Conservation (phyloP, 2,797 vertebrate genomes). For the Eulemur rubriventer region DNA sequence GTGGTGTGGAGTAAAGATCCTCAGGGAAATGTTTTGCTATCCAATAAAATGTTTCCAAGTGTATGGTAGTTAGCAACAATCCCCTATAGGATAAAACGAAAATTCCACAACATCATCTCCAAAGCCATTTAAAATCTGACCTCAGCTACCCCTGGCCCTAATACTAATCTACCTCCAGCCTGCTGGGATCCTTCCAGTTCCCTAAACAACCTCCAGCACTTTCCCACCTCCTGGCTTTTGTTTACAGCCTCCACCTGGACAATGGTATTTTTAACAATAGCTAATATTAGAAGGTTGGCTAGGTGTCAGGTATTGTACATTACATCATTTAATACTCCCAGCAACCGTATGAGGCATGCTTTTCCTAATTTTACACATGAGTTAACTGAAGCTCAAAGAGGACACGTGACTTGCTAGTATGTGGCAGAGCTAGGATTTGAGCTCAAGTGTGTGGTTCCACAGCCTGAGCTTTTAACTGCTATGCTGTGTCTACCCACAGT, state of each 20-base stretch:
- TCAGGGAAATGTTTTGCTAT: background rate
- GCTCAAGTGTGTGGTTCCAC: conserved; percentile 68
- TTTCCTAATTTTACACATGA: conserved; percentile 68
- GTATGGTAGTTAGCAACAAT: background rate
- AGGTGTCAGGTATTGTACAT: background rate
- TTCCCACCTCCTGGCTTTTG: conserved; percentile 30
- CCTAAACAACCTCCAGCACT: background rate
- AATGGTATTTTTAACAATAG: conserved; percentile 40
- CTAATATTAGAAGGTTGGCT: conserved; percentile 38
- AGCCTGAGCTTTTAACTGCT: conserved; percentile 1
- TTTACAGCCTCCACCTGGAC: conserved; percentile 50
- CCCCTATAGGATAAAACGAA: background rate
- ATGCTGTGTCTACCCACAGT: background rate
- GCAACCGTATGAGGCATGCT: conserved; percentile 27
- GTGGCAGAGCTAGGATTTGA: conserved; percentile 39
- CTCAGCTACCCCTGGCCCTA: background rate
- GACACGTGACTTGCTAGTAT: conserved; percentile 60
- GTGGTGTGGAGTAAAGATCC: background rate
- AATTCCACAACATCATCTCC: background rate
- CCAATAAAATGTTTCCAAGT: conserved; percentile 15
- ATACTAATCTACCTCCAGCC: background rate
- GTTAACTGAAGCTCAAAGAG: conserved; percentile 55
- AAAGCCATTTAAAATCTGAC: background rate
- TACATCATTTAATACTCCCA: conserved; percentile 46
- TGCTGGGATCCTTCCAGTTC: background rate